phyloP scores from a whole-genome alignment of 2,797 vertebrate species.

The Tinamus major region DNA sequence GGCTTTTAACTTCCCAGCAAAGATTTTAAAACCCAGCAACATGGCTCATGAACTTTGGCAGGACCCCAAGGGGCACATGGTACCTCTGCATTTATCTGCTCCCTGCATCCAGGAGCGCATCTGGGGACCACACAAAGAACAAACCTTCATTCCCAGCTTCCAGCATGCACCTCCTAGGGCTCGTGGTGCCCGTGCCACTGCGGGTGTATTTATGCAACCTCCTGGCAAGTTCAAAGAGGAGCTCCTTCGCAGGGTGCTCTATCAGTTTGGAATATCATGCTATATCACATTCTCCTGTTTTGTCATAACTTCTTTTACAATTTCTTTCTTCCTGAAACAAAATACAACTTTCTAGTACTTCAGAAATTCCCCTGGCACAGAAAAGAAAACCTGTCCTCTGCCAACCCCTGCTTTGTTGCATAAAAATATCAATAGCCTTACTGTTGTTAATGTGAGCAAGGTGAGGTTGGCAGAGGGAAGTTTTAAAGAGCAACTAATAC shows the following conservation, averaged over 20 bases:
- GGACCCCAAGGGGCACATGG: not conserved
- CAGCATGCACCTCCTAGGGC: accelerated
- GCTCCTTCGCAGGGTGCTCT: accelerated
- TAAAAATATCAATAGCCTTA: not conserved
- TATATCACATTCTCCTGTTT: not conserved
- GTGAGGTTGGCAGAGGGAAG: not conserved
- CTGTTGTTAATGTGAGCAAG: not conserved
- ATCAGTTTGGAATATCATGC: not conserved
- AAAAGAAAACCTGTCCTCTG: not conserved
- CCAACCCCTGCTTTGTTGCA: not conserved
- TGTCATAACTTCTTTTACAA: not conserved
- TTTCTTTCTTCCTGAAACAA: slow-evolving; percentile 3
- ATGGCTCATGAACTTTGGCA: not conserved
- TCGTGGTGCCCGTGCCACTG: accelerated
- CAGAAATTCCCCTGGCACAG: not conserved
- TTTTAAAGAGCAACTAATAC: not conserved
- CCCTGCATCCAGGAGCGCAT: not conserved
- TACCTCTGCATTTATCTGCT: not conserved
- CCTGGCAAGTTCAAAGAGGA: accelerated
- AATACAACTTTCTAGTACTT: not conserved
- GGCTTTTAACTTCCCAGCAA: not conserved
- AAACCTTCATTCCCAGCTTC: not conserved
- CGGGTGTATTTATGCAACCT: not conserved
- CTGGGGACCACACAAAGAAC: not conserved
- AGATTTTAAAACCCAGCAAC: not conserved